A percentile compares a stretch with the other conserved stretches of the same genome.
These are phyloP conservation scores for Sipunculus nudus DNA, from an alignment of 2,888 invertebrate genomes.

Conservation along the genomic window DNA sequence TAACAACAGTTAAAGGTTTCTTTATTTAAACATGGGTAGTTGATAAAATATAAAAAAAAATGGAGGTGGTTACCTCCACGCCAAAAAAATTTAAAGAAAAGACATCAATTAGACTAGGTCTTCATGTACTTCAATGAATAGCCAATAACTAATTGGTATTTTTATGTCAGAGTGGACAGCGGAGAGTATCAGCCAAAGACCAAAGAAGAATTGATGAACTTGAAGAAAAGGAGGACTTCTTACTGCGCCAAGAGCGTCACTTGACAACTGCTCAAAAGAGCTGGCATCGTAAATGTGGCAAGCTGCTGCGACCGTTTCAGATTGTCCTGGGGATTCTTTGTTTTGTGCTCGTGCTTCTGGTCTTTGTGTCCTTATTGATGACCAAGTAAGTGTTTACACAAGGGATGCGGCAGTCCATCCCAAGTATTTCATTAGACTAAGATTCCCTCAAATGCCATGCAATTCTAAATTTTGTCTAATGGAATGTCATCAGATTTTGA, in stretches of 20 bases:
- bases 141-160: neutral
- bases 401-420: too few species aligned
- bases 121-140: neutral
- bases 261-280: conserved; percentile 52
- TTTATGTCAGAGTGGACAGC: conserved; percentile 39
- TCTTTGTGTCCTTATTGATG: conserved; percentile 64
- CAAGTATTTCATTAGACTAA: too few species aligned
- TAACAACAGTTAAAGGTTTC: too few species aligned
- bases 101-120: too few species aligned
- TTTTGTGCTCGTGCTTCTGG: conserved; percentile 56
- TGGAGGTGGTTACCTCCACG: too few species aligned
- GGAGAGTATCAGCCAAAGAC: conserved; percentile 49
- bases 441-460: too few species aligned
- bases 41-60: too few species aligned
- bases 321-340: conserved; percentile 62
- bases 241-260: conserved; percentile 58
- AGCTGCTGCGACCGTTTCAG: conserved; percentile 62
- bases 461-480: too few species aligned
- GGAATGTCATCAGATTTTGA: too few species aligned
- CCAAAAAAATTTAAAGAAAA: too few species aligned
- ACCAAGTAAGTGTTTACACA: conserved; percentile 59
- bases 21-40: too few species aligned
- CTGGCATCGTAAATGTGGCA: conserved; percentile 54
- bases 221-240: conserved; percentile 61
- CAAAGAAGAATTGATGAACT: conserved; percentile 49